Conservation (phyloP, 2,888 invertebrate genomes). For the Drosophila neotestacea region DNA sequence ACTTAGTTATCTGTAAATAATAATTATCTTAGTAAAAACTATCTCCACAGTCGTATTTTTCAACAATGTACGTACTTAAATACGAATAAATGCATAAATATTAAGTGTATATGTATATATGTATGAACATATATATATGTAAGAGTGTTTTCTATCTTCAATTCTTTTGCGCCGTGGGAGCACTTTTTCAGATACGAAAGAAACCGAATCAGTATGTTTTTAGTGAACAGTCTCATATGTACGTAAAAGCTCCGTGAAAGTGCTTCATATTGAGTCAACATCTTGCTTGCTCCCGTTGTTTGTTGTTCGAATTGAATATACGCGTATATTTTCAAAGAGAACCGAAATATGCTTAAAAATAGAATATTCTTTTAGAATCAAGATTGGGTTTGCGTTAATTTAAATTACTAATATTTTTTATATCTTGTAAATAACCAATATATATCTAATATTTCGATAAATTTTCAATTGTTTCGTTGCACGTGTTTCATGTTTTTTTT, state of each 20-base stretch:
- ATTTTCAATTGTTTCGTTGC: constrained; percentile 12
- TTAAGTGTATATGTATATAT: background rate
- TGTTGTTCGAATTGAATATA: constrained; percentile 24
- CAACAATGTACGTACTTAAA: background rate
- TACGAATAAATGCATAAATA: background rate
- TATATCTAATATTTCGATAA: constrained; percentile 2
- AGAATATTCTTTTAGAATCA: constrained; percentile 17
- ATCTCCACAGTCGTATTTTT: background rate
- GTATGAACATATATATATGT: background rate
- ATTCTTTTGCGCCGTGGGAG: constrained; percentile 8
- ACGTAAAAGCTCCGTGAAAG: constrained; percentile 50
- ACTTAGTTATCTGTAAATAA: too few relatives aligned
- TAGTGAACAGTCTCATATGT: constrained; percentile 49
- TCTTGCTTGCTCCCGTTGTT: constrained; percentile 18
- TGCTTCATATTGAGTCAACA: constrained; percentile 35
- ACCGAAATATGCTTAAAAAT: constrained; percentile 37
- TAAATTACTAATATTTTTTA: background rate
- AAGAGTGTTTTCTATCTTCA: constrained; percentile 10
- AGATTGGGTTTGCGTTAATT: constrained; percentile 4
- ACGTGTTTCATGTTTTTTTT: constrained; percentile 48
- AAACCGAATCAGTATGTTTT: constrained; percentile 47
- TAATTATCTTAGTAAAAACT: too few relatives aligned
- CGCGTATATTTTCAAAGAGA: constrained; percentile 37
- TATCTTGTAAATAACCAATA: background rate
- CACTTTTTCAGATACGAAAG: constrained; percentile 28